These are phyloP conservation scores for Silurus meridionalis DNA, from an alignment of 2,113 vertebrate species.

Conservation along the genomic window DNA sequence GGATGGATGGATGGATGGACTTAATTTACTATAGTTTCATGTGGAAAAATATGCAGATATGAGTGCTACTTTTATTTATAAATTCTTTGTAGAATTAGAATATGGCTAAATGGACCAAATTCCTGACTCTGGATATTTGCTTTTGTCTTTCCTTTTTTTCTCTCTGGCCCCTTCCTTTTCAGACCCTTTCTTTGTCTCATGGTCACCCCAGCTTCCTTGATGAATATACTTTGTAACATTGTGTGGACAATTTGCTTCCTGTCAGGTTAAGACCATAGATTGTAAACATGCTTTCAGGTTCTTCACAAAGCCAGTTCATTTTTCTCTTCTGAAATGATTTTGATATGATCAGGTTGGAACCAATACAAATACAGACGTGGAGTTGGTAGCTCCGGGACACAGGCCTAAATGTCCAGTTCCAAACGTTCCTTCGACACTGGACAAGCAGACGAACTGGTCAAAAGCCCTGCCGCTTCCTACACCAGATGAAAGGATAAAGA, in stretches of 20 bases:
- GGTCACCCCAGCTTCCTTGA: slow-evolving; percentile 17
- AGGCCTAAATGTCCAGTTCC: slow-evolving; percentile 87
- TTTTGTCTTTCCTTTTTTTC: slow-evolving; percentile 46
- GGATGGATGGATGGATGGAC: not conserved
- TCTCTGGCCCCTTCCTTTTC: not conserved
- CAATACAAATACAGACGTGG: slow-evolving; percentile 80
- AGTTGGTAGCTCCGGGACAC: slow-evolving; percentile 80
- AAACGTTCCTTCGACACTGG: slow-evolving; percentile 85
- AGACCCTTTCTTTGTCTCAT: not conserved
- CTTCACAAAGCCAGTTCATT: not conserved
- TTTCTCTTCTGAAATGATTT: slow-evolving; percentile 19
- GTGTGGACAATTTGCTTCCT: not conserved
- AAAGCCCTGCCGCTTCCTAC: slow-evolving; percentile 89
- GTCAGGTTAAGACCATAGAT: not conserved
- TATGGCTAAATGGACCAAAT: not conserved
- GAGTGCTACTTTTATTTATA: not conserved
- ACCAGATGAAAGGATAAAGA: slow-evolving; percentile 89
- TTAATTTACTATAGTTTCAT: not conserved
- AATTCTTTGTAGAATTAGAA: slow-evolving; percentile 14
- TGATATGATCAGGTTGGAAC: slow-evolving; percentile 80
- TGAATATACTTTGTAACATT: slow-evolving; percentile 21
- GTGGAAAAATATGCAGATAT: not conserved
- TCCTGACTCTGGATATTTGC: slow-evolving; percentile 41
- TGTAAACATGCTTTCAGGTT: not conserved
- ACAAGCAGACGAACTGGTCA: slow-evolving; percentile 96